Evolutionary conservation across 2,797 vertebrate species (phyloP), one percentile per base, ranked within the genome.

Genomic region (Orientallactaga sibirica): DNA sequence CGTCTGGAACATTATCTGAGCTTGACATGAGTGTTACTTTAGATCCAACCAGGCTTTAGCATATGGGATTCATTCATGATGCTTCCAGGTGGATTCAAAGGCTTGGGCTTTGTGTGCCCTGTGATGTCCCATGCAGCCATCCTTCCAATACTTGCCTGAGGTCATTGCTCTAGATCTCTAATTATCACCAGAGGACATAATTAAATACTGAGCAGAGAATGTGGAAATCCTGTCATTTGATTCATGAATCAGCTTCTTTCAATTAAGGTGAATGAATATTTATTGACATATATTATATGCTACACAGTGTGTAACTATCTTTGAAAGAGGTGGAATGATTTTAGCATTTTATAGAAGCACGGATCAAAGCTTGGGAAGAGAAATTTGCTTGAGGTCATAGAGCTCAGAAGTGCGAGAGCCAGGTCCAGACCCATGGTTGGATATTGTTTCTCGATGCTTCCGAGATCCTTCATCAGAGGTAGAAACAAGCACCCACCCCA

Each of bases 241-340:
- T 90, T 89, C 95, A 71, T 91, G 86, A 95, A 92, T 96, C 96
- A 20, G 62, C 91, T 96, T 93, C 92, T 96, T 97, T 96, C 92
- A 95, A 83, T 96, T 94, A 94, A 89, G 58, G 67, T 71, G 66
- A 95, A 96, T 96, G 90, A 96, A 95, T 96, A 97, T 95, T 95
- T 96, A 95, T 96, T 94, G 93, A 96, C 61, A 78, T 90, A 76
- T 96, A 94, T 95, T 93, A 73, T 37, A 81, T 77, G 85, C 37
- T 68, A 93, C 75, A 84, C 25, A 66, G 25, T 92, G 64, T 93
- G 37, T 61, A 90, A 95, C 93, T 41, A 66, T 93, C 84, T 95
- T 92, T 93, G 70, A 74, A 91, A 80, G 80, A 94, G 37, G 12
- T 84, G 43, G 86, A 92, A 18, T 86, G 92, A 76, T 93, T 92